Percentiles rank a stretch among this genome's conserved stretches.
These are phyloP conservation scores for Horisme vitalbata DNA, from an alignment of 2,888 invertebrate genomes.

Conservation along the genomic window DNA sequence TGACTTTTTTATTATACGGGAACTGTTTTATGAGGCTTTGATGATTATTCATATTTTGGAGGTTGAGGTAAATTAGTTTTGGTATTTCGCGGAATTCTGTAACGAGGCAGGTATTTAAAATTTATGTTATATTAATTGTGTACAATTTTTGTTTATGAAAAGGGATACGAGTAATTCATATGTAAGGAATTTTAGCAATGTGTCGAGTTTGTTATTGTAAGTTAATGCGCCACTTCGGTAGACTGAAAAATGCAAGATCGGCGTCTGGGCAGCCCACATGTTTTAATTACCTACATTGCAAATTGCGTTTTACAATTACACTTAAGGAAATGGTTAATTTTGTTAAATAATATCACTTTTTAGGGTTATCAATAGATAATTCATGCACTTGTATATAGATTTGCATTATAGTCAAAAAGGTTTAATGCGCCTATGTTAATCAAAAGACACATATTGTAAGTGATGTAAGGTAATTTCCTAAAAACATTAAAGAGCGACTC, in stretches of 20 bases:
- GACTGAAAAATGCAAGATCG: conserved; percentile 48
- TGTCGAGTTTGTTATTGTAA: conserved; percentile 62
- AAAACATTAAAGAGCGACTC: no score
- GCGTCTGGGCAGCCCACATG: conserved; percentile 51
- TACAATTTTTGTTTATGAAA: conserved; percentile 25
- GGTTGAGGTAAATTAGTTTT: conserved; percentile 35
- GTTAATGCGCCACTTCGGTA: conserved; percentile 50
- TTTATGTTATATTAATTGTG: conserved; percentile 6
- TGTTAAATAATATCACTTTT: no score
- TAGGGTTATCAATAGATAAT: no score
- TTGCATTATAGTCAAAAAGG: no score
- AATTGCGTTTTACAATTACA: no score
- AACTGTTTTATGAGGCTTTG: conserved; percentile 44
- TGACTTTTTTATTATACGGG: conserved; percentile 45
- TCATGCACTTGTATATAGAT: no score
- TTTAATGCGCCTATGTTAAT: no score
- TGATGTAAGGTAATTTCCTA: no score
- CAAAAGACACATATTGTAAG: no score
- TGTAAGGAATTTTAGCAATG: conserved; percentile 58
- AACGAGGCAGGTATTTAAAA: conserved; percentile 13
- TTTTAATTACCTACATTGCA: conserved; percentile 8
- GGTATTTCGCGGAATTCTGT: conserved; percentile 21
- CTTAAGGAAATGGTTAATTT: no score
- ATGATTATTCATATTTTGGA: conserved; percentile 45
- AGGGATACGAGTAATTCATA: conserved; percentile 27